These are phyloP conservation scores for Caenorhabditis sinica DNA, from an alignment of 2,888 invertebrate genomes.

Conservation along the genomic window DNA sequence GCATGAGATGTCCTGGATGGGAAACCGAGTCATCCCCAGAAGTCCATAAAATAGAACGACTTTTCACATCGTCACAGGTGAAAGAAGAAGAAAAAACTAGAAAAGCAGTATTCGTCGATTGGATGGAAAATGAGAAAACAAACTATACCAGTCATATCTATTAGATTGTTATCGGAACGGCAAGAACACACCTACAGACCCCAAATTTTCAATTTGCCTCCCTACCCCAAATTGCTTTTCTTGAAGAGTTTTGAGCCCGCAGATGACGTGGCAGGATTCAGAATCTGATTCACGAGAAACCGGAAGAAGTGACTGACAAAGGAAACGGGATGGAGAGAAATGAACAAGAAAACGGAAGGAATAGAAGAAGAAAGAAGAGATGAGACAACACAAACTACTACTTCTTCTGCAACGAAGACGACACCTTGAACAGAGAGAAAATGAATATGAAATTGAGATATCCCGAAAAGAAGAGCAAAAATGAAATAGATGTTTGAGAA, in stretches of 20 bases:
- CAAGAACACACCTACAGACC: neutral
- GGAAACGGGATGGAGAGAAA: constrained; percentile 1
- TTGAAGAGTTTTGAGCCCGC: neutral
- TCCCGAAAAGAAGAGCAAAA: constrained; percentile 1
- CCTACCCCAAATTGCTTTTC: too few relatives aligned
- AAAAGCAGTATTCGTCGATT: neutral
- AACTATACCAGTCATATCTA: neutral
- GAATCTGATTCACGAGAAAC: constrained; percentile 3
- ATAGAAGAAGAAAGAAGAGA: constrained; percentile 14
- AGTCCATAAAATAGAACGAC: constrained; percentile 8
- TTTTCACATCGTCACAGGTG: constrained; percentile 7
- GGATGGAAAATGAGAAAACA: neutral
- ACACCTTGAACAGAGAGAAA: constrained; percentile 38
- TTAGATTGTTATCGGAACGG: constrained; percentile 21
- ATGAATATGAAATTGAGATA: constrained; percentile 33
- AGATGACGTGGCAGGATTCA: constrained; percentile 14
- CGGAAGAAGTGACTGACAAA: constrained; percentile 14
- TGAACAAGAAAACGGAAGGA: constrained; percentile 3
- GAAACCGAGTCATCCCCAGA: neutral
- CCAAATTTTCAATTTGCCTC: too few relatives aligned
- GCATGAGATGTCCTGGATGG: neutral
- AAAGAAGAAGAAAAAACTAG: constrained; percentile 3
- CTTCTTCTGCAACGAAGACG: constrained; percentile 19
- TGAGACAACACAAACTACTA: constrained; percentile 35
- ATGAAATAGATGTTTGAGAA: constrained; percentile 8